Base-by-base conservation (phyloP, 2,797 vertebrate genomes). In the Carduelis carduelis region DNA sequence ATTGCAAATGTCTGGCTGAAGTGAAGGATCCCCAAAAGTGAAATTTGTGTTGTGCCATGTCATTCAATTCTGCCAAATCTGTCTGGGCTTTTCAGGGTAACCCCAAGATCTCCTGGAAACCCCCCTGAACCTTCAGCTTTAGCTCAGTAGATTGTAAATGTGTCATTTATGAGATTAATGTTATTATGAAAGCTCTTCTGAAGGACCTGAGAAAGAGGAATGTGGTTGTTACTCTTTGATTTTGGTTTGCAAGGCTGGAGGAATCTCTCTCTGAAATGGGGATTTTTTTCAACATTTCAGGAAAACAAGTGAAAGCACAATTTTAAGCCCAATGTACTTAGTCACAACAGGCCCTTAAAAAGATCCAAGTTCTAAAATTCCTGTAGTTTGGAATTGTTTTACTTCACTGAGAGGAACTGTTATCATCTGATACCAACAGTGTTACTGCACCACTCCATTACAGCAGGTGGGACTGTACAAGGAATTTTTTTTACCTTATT, bases 81-180 rank as follows among this genome's bases (percentile, higher is more conserved):
- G 4, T 15, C 50, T 52, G 23, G n/a, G 12, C 10, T 44, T 44
- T 60, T 53, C 55, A 60, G 19, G n/a, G 28, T 39, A 24, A 39
- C 15, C n/a, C 71, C 12, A 44, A 68, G 28, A 68, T 24, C 39
- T 28, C 50, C 49, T 52, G 15, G 13, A 84, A 59, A 52, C 26
- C 3, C 15, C 52, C 19, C 37, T 44, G 23, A 68, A 20, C 55
- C 55, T 68, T 60, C 55, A 76, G 27, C 12, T 76, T 59, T 24
- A 68, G 23, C 53, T 52, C 28, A 59, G 23, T 16, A n/a, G 19
- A 24, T 17, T 60, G n/a, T 46, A 60, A 76, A 53, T n/a, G 24
- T 14, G 19, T 39, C 1, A 39, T 46, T 53, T 60, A n/a, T 4
- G 11, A 52, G 28, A 44, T n/a, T 1, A 44, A 23, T 1, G 21